Conservation (phyloP, 2,797 vertebrate species). For the Pangasius djambal region DNA sequence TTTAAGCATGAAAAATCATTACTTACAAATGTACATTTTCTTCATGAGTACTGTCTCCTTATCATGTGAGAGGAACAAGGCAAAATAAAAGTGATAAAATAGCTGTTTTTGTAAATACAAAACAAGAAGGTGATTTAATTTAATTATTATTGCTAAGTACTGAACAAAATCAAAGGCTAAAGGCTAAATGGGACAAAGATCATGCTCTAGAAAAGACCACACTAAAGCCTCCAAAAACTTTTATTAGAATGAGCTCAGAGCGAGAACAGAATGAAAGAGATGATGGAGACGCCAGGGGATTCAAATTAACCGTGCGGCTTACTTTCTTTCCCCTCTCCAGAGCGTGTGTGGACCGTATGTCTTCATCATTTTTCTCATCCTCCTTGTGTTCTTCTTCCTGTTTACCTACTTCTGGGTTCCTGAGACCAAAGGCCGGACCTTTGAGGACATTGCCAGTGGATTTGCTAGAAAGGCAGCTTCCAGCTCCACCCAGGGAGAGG, state of each 20-base stretch:
- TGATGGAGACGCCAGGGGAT: neutral
- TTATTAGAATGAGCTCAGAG: neutral
- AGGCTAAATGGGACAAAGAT: neutral
- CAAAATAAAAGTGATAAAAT: neutral
- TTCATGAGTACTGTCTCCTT: neutral
- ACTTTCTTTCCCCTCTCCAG: slow-evolving; percentile 66
- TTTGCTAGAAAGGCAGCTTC: slow-evolving; percentile 69
- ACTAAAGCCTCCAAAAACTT: neutral
- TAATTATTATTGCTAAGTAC: neutral
- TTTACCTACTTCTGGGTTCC: slow-evolving; percentile 95
- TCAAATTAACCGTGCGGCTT: neutral
- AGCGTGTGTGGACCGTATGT: slow-evolving; percentile 80
- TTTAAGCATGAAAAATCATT: neutral
- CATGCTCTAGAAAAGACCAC: neutral
- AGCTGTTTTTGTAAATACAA: neutral
- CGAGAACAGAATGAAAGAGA: neutral
- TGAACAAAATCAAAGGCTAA: neutral
- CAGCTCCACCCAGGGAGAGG: slow-evolving; percentile 43
- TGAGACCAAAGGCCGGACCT: slow-evolving; percentile 92
- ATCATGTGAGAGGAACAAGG: neutral
- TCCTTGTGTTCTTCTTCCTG: slow-evolving; percentile 83
- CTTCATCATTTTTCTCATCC: slow-evolving; percentile 86
- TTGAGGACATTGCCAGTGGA: slow-evolving; percentile 88
- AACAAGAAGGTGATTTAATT: neutral
- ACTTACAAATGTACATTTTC: neutral